These are phyloP conservation scores for Bothrops jararaca DNA, from an alignment of 2,113 vertebrate genomes.

Conservation along the genomic window DNA sequence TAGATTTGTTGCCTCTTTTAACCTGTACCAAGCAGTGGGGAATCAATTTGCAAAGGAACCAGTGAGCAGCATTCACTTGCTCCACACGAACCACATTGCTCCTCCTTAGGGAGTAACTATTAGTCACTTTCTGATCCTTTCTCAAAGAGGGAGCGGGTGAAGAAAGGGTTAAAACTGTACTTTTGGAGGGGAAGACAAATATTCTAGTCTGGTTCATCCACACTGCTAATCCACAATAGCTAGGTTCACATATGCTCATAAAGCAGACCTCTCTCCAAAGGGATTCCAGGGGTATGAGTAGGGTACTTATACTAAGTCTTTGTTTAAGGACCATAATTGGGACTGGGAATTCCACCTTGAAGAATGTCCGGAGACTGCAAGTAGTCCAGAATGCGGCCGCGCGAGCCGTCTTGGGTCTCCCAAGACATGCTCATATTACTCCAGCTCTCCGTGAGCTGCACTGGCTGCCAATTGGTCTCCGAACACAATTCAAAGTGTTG, in stretches of 20 bases:
- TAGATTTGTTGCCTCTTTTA: neutral
- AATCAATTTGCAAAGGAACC: fast-evolving
- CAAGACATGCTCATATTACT: too few species aligned
- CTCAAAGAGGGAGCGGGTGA: neutral
- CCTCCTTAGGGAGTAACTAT: neutral
- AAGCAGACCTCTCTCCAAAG: neutral
- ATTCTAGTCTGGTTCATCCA: neutral
- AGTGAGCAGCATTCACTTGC: neutral
- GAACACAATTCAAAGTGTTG: too few species aligned
- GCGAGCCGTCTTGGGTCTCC: too few species aligned
- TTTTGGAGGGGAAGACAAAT: neutral
- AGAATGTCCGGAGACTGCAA: too few species aligned
- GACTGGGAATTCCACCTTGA: neutral
- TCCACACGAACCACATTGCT: neutral
- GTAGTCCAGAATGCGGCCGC: too few species aligned
- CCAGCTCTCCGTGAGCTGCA: too few species aligned
- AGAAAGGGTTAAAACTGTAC: neutral
- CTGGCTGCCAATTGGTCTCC: too few species aligned
- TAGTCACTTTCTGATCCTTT: too few species aligned
- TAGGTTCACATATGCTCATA: neutral
- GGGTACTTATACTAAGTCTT: neutral
- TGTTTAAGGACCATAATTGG: neutral
- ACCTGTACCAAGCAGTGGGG: neutral
- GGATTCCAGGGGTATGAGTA: neutral
- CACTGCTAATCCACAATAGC: neutral